phyloP scores from a whole-genome alignment of 2,888 invertebrate genomes.

The Synanthedon tipuliformis region DNA sequence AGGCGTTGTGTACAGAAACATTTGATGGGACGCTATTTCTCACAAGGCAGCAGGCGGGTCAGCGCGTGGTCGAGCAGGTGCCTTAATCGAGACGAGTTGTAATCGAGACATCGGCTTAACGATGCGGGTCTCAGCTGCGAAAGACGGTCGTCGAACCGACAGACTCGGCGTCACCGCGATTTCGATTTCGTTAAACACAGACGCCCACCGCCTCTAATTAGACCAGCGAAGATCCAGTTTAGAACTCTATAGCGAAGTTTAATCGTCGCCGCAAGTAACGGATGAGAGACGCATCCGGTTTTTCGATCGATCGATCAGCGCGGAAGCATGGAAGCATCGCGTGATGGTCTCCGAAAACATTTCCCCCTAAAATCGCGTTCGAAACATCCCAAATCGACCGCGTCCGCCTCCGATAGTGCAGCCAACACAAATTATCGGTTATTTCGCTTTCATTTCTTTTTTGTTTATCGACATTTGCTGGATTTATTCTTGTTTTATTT shows the following conservation, averaged over 20 bases:
- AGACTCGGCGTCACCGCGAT: constrained; percentile 19
- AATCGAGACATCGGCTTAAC: constrained; percentile 32
- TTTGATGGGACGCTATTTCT: constrained; percentile 58
- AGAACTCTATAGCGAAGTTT: constrained; percentile 10
- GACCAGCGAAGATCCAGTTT: constrained; percentile 22
- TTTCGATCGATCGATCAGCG: constrained; percentile 36
- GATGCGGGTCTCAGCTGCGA: constrained; percentile 27
- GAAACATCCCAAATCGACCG: constrained; percentile 40
- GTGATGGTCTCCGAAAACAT: constrained; percentile 35
- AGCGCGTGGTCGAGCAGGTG: constrained; percentile 46
- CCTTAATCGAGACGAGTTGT: constrained; percentile 33
- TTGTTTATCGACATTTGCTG: constrained; percentile 43
- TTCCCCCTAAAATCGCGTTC: constrained; percentile 48
- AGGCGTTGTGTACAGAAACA: constrained; percentile 45
- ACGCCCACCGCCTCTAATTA: constrained; percentile 31
- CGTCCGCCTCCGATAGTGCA: constrained; percentile 48
- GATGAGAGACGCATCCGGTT: constrained; percentile 37
- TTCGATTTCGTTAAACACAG: constrained; percentile 39
- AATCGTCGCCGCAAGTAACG: constrained; percentile 15
- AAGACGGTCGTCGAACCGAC: constrained; percentile 29
- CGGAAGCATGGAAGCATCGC: constrained; percentile 37
- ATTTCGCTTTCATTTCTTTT: constrained; percentile 62
- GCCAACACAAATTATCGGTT: constrained; percentile 54
- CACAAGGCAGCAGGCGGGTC: constrained; percentile 20
- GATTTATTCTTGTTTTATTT: constrained; percentile 52